These are phyloP conservation scores for Doryteuthis pealeii DNA, from an alignment of 1,140 invertebrate genomes.

Conservation along the genomic window DNA sequence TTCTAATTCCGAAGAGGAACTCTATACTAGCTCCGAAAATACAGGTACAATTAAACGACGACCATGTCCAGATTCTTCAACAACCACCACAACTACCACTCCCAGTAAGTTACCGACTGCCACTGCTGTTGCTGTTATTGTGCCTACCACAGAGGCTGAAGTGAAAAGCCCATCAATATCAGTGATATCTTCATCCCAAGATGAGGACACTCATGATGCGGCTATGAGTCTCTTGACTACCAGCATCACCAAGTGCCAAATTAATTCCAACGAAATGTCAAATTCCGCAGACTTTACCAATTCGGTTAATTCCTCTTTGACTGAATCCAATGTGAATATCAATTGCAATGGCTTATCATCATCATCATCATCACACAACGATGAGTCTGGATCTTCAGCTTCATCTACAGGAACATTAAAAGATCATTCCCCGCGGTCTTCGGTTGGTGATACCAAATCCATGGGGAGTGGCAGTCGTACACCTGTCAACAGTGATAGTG, in stretches of 20 bases:
- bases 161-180: not conserved
- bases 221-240: not conserved
- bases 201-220: not conserved
- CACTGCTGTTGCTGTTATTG: slow-evolving; percentile 19
- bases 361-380: not conserved
- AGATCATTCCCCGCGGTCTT: slow-evolving; percentile 22
- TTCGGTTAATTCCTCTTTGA: too few species aligned
- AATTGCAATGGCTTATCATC: too few species aligned
- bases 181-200: too few species aligned
- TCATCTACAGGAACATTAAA: slow-evolving; percentile 23
- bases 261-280: not conserved
- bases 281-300: too few species aligned
- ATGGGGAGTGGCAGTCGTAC: slow-evolving; percentile 39
- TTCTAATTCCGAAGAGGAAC: slow-evolving; percentile 86
- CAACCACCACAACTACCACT: slow-evolving; percentile 20
- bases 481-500: slow-evolving; percentile 48
- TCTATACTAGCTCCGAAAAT: slow-evolving; percentile 66
- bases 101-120: slow-evolving; percentile 23
- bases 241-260: not conserved
- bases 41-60: slow-evolving; percentile 64
- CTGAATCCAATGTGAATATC: too few species aligned
- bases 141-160: not conserved
- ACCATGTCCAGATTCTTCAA: slow-evolving; percentile 38
- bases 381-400: slow-evolving; percentile 19
- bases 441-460: slow-evolving; percentile 34